Base-by-base conservation (phyloP, 1,140 invertebrate genomes). In the Heliconius nattereri region DNA sequence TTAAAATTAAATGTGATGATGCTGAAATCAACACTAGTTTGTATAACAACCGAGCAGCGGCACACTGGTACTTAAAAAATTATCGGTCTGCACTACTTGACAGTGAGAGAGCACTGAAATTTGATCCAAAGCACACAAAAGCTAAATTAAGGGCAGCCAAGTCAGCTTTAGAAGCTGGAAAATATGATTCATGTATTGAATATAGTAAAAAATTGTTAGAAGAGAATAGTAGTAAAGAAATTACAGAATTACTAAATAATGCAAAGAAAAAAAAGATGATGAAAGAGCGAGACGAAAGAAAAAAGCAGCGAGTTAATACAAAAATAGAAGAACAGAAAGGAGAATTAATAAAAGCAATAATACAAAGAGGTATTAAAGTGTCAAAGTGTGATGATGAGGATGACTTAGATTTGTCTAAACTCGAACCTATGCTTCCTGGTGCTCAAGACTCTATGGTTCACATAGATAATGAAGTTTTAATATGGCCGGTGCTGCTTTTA, bases 11-110 rank as follows among this genome's bases (percentile, higher is more conserved):
- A 86, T 97, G 97, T 91, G 95, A 96, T 9, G 96, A 99, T 92
- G 86, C 91, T 7, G 95, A 97, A 83, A 91, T 99, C 1, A 96
- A 98, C 91, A 96, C 98, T 71, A 96, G 97, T 75, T 95, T 99
- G 6, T 98, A 98, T 85, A 98, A 98, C 85, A 99, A 99, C 89
- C 95, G 99, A 89, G 97, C 98, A 8, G 98, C 98, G 1, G 96
- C 98, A 1, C 97, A 99, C 87, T 98, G 95, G 88, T 96, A 98
- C 89, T 91, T 99, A 60, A 96, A 98, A 94, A 99, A 99, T 94
- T 97, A 97, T 89, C 95, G 97, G 94, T 97, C 95, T 52, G 85
- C 94, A 40, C 77, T 94, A 9, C 85, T 74, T 81, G 94, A 95
- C 71, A 92, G 91, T 74, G 89, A 97, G 87, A 94, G 95, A 85